Base-by-base conservation (phyloP, 1,140 invertebrate species). In the Atta texana region DNA sequence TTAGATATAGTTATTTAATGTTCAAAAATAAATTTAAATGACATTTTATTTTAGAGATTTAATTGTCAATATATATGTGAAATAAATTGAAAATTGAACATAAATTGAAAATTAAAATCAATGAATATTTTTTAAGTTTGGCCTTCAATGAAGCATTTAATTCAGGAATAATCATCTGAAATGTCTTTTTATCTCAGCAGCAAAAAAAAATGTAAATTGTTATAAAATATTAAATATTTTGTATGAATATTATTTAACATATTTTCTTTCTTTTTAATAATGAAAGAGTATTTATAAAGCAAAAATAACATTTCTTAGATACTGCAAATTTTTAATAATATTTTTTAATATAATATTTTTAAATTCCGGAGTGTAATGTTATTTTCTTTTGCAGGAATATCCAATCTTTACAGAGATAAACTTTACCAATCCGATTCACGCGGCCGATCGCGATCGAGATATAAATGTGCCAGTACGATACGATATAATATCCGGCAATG, bases 401-500 rank as follows among this genome's bases (percentile, higher is more conserved):
- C 94, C 95, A 59, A 97, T 98, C 49, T 96, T 97, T 88, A 95
- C 96, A 85, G 96, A 97, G 82, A 94, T 98, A 2, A 93, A 95
- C 53, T 97, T 98, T 91, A 94, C 96, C 3, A 96, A 97, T 2
- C 96, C 97, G 4, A 98, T 98, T 8, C 96, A 96, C 75, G 98
- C 98, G 0, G 97, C 96, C 64, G 98, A 98, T 92, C 97, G 97
- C 92, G 97, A 98, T 93, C 94, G 96, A 1, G 96, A 96, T 0
- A 96, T 98, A 21, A 96, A 97, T 76, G 95, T 97, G 6, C 95
- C 96, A 0, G 94, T 98, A 0, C 95, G 97, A 0, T 98, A 98
- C 87, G 97, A 97, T 61, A 96, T 98, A 31, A 96, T 97, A 16
- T 96, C 97, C 0, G 97, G 97, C 0, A 97, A 98, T 91, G 97